These are phyloP conservation scores for Torymus tubicola DNA, from an alignment of 2,888 invertebrate genomes.

Conservation along the genomic window DNA sequence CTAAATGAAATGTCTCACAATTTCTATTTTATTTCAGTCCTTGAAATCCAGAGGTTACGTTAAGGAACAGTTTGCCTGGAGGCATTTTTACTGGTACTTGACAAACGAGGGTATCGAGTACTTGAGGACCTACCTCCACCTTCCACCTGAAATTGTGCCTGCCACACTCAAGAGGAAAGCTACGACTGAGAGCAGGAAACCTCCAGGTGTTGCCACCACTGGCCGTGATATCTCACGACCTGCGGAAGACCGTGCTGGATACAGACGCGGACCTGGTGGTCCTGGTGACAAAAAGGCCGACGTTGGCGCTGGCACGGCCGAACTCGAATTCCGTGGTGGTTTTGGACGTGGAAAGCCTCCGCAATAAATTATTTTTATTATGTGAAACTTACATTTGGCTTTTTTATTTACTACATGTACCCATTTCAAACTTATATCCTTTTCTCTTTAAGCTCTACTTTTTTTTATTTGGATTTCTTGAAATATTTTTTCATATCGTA, in stretches of 20 bases:
- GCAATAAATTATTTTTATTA: constrained; percentile 66
- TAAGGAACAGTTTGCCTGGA: constrained; percentile 99
- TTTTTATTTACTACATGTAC: constrained; percentile 1
- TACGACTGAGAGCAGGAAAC: constrained; percentile 89
- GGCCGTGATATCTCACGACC: constrained; percentile 82
- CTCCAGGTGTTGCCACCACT: constrained; percentile 81
- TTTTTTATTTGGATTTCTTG: background rate
- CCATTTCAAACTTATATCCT: background rate
- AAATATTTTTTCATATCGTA: constrained; percentile 1
- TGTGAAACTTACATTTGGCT: constrained; percentile 16
- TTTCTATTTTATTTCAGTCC: constrained; percentile 79
- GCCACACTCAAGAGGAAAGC: constrained; percentile 92
- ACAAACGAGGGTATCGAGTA: constrained; percentile 99
- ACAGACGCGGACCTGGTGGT: constrained; percentile 87
- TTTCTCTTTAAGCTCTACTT: background rate
- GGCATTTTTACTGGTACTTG: constrained; percentile 99
- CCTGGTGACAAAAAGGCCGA: constrained; percentile 95
- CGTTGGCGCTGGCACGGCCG: constrained; percentile 95
- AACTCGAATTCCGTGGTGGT: constrained; percentile 89
- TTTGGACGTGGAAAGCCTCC: constrained; percentile 74
- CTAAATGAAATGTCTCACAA: background rate
- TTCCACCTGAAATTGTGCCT: constrained; percentile 99
- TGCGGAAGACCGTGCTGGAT: constrained; percentile 89
- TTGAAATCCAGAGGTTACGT: constrained; percentile 97
- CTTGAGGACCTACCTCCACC: constrained; percentile 94